Conservation (phyloP, 2,797 vertebrate species). For the Centropyge bicolor region DNA sequence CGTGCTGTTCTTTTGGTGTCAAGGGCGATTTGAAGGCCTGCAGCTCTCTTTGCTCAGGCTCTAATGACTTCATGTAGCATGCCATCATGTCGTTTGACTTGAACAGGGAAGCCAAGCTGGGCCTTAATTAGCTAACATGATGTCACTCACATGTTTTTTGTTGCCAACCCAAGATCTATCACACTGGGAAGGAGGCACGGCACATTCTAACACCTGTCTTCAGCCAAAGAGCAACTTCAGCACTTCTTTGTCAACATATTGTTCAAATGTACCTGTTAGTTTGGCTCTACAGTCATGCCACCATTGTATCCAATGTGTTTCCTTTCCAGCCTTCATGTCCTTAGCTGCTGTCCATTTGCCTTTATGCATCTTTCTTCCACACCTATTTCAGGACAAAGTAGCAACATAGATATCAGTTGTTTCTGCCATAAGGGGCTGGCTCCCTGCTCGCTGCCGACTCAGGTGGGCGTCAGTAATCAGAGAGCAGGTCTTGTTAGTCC, state of each 20-base stretch:
- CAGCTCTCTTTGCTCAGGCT: slow-evolving; percentile 34
- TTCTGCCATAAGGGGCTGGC: slow-evolving; percentile 30
- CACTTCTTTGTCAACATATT: slow-evolving; percentile 3
- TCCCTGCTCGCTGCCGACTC: slow-evolving; percentile 41
- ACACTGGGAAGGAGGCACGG: background rate
- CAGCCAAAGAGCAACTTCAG: slow-evolving; percentile 15
- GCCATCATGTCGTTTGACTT: slow-evolving; percentile 34
- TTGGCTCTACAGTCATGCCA: slow-evolving; percentile 36
- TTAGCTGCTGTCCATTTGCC: slow-evolving; percentile 36
- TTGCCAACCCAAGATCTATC: background rate
- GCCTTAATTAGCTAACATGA: slow-evolving; percentile 38
- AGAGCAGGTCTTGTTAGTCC: slow-evolving; percentile 59
- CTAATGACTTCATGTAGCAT: slow-evolving; percentile 38
- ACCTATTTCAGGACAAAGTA: slow-evolving; percentile 44
- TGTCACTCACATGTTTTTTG: slow-evolving; percentile 27
- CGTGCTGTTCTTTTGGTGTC: slow-evolving; percentile 49
- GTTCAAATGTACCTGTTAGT: slow-evolving; percentile 44
- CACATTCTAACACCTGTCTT: background rate
- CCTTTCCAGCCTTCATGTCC: slow-evolving; percentile 45
- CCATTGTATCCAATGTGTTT: slow-evolving; percentile 41
- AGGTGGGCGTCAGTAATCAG: slow-evolving; percentile 68
- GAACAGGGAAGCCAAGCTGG: background rate
- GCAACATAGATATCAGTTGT: slow-evolving; percentile 28
- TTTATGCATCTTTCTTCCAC: slow-evolving; percentile 19
- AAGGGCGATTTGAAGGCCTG: slow-evolving; percentile 60